A percentile compares a stretch with the other conserved stretches of the same genome.
Evolutionary conservation across 1,140 invertebrate species (phyloP).

Genomic region (Megathymus violae): DNA sequence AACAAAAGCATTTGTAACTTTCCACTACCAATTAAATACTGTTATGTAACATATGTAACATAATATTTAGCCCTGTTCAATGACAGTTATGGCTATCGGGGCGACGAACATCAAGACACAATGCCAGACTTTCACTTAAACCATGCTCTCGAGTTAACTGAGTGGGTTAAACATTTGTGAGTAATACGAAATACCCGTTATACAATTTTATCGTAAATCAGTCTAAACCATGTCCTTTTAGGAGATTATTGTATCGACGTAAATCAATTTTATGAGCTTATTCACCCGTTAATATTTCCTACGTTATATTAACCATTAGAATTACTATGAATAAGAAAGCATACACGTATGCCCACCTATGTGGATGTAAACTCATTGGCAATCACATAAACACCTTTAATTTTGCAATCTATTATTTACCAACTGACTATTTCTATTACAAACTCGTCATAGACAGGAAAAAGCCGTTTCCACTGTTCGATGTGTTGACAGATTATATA

Average conservation of each 20-base stretch:
- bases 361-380: not conserved
- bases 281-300: conserved; percentile 30
- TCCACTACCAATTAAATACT: conserved; percentile 21
- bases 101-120: conserved; percentile 20
- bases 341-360: not conserved
- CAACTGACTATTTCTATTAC: not conserved
- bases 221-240: conserved; percentile 27
- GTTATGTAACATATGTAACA: conserved; percentile 10
- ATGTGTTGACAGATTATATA: conserved; percentile 7
- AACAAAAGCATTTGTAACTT: not conserved
- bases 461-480: conserved; percentile 6
- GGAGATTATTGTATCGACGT: conserved; percentile 29
- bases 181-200: conserved; percentile 22
- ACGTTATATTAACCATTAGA: conserved; percentile 14
- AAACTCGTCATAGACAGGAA: conserved; percentile 6
- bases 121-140: conserved; percentile 15
- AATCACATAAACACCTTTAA: not conserved
- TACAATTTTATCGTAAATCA: conserved; percentile 33
- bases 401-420: conserved; percentile 1
- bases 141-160: conserved; percentile 21
- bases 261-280: conserved; percentile 36
- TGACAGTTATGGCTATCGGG: conserved; percentile 20
- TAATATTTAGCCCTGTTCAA: conserved; percentile 24
- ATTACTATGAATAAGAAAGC: conserved; percentile 12
- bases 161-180: conserved; percentile 30